Evolutionary conservation across 2,888 invertebrate genomes (phyloP), one percentile per base, ranked within the genome.

Genomic region (Acleris sparsana): DNA sequence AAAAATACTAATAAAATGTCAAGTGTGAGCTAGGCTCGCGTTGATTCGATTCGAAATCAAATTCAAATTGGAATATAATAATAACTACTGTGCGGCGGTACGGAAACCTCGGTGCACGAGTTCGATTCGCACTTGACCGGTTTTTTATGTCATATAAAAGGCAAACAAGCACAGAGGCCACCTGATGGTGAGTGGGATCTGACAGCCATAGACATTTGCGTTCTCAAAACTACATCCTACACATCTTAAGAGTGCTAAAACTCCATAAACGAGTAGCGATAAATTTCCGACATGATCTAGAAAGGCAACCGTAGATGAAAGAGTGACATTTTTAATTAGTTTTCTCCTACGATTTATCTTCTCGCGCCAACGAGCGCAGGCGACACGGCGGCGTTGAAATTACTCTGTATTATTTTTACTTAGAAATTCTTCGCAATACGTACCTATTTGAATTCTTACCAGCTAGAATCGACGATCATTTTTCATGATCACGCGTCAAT

Each of bases 271-370:
- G 17, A 5, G 46, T n/a, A 46, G 57, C 25, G 25, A 57, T 7
- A 46, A n/a, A 43, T 16, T 44, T 13, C 5, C 25, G 46, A 57
- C 57, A 46, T 46, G 51, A 52, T 18, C 18, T 11, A 18, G 20
- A 44, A 57, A 57, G 46, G 17, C 25, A 57, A 57, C 18, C 39
- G 39, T 43, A 57, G 57, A 57, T 46, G 57, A 57, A 57, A 55
- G 43, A 43, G 25, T 25, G 44, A 25, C 57, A 17, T 25, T 57
- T 46, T 57, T 44, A 57, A 57, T 57, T 57, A 46, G 57, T 57
- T 57, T 57, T 17, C 57, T 22, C 44, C 44, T 22, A 55, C 55
- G 57, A 57, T 57, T 57, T 57, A 57, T 57, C 44, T 57, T 46
- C 56, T 7, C 44, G 46, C 44, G 9, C 7, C 57, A 25, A 46